Evolutionary conservation across 2,113 vertebrate genomes (phyloP).

Genomic region (Forbesichthys papilliferus): DNA sequence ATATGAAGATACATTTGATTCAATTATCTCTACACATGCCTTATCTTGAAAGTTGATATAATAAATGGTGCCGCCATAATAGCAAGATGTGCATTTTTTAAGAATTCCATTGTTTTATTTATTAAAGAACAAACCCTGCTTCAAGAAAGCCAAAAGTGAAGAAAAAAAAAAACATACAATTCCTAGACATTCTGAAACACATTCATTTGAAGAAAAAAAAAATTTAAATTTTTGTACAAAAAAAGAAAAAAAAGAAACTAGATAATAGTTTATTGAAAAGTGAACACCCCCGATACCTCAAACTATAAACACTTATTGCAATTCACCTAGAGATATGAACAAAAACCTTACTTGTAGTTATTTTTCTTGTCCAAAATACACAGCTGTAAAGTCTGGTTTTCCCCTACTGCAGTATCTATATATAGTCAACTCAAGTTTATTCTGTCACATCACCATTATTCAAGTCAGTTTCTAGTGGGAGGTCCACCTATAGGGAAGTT

Average conservation of each 20-base stretch:
- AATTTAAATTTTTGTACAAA: slow-evolving; percentile 68
- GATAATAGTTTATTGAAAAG: slow-evolving; percentile 79
- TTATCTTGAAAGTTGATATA: neutral
- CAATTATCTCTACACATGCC: neutral
- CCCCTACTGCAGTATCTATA: neutral
- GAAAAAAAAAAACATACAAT: slow-evolving; percentile 71
- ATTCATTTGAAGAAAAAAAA: slow-evolving; percentile 78
- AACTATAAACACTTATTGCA: slow-evolving; percentile 68
- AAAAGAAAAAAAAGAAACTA: slow-evolving; percentile 75
- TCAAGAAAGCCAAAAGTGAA: slow-evolving; percentile 69
- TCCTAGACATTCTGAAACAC: slow-evolving; percentile 76
- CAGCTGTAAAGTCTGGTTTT: slow-evolving; percentile 18
- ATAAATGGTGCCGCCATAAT: neutral
- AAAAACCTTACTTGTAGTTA: slow-evolving; percentile 41
- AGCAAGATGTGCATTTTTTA: slow-evolving; percentile 32
- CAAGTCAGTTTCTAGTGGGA: neutral
- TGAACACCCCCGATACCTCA: slow-evolving; percentile 72
- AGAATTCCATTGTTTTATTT: slow-evolving; percentile 74
- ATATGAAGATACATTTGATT: neutral
- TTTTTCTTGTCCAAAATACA: slow-evolving; percentile 37
- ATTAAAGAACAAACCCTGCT: slow-evolving; percentile 76
- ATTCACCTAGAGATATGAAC: slow-evolving; percentile 70
- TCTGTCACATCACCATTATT: neutral
- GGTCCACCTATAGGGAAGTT: slow-evolving; percentile 3
- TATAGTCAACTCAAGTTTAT: neutral